Conservation (phyloP, 2,888 invertebrate species). For the Stegophylla sp. region DNA sequence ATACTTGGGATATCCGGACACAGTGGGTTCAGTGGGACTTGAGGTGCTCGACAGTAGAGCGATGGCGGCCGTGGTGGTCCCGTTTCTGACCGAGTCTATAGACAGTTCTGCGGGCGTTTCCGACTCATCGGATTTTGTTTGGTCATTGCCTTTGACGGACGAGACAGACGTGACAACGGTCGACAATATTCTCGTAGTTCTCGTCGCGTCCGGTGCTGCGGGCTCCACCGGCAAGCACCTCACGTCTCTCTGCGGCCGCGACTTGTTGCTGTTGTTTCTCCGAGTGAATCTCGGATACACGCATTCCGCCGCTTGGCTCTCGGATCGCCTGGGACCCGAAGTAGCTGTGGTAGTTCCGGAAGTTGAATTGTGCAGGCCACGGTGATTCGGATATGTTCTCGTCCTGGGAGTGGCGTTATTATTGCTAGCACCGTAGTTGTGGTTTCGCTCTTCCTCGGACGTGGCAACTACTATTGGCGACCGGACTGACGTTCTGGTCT, state of each 20-base stretch:
- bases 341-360: not conserved
- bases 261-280: conserved; percentile 29
- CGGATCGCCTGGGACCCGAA: not conserved
- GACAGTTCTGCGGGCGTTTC: no score
- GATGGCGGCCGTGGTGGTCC: not conserved
- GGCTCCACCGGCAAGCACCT: conserved; percentile 64
- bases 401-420: not conserved
- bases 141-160: conserved; percentile 60
- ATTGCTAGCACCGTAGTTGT: not conserved
- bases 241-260: conserved; percentile 24
- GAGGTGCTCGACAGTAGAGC: not conserved
- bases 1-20: conserved; percentile 14
- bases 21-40: not conserved
- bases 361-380: not conserved
- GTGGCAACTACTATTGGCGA: not conserved
- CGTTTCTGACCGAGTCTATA: no score
- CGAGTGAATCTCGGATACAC: conserved; percentile 30
- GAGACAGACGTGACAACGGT: conserved; percentile 62
- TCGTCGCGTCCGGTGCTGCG: conserved; percentile 67
- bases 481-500: conserved; percentile 1
- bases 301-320: conserved; percentile 9
- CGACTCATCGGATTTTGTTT: conserved; percentile 1
- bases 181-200: conserved; percentile 62
- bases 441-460: not conserved
- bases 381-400: not conserved